phyloP scores from a whole-genome alignment of 2,113 vertebrate species.

The Cettia cetti region DNA sequence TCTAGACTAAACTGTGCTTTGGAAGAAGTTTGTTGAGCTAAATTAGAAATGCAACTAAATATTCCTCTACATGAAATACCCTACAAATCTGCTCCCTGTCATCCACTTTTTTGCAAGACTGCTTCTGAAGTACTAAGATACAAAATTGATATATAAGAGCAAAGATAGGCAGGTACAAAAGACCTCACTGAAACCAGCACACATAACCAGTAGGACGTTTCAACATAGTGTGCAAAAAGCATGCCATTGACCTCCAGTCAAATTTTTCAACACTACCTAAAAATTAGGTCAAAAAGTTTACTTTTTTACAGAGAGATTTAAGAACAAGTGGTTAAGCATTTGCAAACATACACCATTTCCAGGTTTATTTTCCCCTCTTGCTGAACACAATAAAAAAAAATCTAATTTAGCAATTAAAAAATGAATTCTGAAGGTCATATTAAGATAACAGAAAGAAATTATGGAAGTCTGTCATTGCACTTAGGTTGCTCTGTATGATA shows the following conservation, averaged over 20 bases:
- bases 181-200: neutral
- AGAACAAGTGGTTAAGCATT: neutral
- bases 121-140: slow-evolving; percentile 84
- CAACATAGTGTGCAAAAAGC: neutral
- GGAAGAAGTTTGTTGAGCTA: neutral
- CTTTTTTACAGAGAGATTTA: neutral
- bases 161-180: neutral
- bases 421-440: neutral
- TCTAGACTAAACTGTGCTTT: neutral
- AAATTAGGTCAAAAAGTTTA: neutral
- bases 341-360: neutral
- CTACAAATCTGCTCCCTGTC: slow-evolving; percentile 84
- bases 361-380: neutral
- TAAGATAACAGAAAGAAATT: neutral
- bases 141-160: neutral
- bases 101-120: slow-evolving; percentile 88
- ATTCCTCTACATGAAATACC: neutral
- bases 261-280: neutral
- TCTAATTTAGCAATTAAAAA: neutral
- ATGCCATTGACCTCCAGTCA: neutral
- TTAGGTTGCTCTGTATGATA: neutral
- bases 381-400: neutral
- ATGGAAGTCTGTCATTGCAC: neutral
- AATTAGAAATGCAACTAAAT: neutral
- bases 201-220: neutral